A percentile compares a stretch with the other conserved stretches of the same genome.
Conservation (phyloP, 2,113 vertebrate species). For the Brienomyrus brachyistius region DNA sequence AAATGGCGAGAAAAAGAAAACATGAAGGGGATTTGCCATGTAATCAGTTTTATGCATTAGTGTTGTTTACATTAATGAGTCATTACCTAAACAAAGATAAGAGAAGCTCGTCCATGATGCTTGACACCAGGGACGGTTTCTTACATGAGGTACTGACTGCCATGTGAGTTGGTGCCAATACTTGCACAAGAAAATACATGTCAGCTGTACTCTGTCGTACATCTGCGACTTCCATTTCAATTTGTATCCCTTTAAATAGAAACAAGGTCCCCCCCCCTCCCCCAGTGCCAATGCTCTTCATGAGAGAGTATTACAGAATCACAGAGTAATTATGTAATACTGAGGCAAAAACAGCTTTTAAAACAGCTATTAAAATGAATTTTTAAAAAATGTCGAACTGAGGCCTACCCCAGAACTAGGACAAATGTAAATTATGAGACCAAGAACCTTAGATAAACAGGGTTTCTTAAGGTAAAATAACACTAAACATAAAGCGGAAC, state of each 20-base stretch:
- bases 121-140: background rate
- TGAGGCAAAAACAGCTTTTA: conserved; percentile 6
- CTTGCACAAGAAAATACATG: background rate
- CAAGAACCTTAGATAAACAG: background rate
- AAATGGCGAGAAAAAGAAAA: background rate
- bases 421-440: background rate
- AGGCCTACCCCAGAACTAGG: background rate
- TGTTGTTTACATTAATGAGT: conserved; percentile 2
- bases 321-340: background rate
- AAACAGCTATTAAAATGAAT: background rate
- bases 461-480: background rate
- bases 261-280: background rate
- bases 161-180: background rate
- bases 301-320: background rate
- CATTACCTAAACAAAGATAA: background rate
- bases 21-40: background rate
- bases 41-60: background rate
- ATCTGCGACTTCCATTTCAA: conserved; percentile 3
- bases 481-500: background rate
- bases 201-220: background rate
- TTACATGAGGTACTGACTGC: background rate
- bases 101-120: background rate
- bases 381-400: background rate
- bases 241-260: background rate
- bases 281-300: background rate